Conservation (phyloP, 2,113 vertebrate species). For the Vombatus ursinus region DNA sequence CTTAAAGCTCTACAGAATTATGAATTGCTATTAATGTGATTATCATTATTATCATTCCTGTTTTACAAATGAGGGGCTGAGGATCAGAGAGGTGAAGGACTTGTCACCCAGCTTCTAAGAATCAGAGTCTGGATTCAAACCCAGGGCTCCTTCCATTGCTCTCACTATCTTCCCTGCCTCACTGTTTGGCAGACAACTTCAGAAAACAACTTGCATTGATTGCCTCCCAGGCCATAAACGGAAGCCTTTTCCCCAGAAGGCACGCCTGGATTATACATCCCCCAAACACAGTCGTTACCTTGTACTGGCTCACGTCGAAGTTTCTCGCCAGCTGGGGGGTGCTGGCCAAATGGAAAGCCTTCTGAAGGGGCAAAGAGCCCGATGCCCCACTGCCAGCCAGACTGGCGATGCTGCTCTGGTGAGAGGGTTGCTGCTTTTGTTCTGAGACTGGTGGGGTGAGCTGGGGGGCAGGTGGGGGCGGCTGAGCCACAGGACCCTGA, state of each 20-base stretch:
- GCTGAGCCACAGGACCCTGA: not conserved
- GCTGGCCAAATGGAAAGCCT: constrained; percentile 21
- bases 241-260: not conserved
- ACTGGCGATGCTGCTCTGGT: constrained; percentile 82
- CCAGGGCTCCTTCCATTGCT: not conserved
- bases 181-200: not conserved
- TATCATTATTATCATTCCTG: not conserved
- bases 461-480: accelerated
- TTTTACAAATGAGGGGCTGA: not conserved
- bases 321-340: constrained; percentile 16
- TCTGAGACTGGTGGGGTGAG: not conserved
- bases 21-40: not conserved
- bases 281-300: not conserved
- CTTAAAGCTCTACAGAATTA: not conserved
- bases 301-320: not conserved
- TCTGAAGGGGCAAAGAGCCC: constrained; percentile 61
- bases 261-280: not conserved
- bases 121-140: not conserved
- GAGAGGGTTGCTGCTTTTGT: not conserved
- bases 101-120: not conserved
- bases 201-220: not conserved
- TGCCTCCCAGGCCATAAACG: not conserved
- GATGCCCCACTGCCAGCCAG: constrained; percentile 62
- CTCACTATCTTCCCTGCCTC: not conserved
- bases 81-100: not conserved